Evolutionary conservation across 2,113 vertebrate species (phyloP).

Genomic region (Mola mola): DNA sequence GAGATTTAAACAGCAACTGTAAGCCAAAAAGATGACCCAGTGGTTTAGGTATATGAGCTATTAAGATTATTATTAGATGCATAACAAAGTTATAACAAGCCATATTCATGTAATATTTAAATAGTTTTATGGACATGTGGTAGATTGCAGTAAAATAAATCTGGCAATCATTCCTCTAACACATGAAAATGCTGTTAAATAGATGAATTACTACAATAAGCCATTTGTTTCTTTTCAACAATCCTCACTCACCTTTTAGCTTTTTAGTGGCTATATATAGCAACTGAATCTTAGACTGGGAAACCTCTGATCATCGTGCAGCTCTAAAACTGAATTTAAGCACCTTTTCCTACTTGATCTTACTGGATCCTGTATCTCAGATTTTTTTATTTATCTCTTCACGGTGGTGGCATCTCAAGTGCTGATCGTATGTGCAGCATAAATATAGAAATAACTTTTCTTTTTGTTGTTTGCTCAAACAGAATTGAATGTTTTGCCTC

Average conservation of each 20-base stretch:
- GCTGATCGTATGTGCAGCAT: constrained; percentile 47
- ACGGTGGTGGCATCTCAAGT: constrained; percentile 25
- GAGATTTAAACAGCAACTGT: constrained; percentile 21
- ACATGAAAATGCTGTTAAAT: neutral
- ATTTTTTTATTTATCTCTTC: constrained; percentile 50
- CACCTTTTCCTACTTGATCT: constrained; percentile 68
- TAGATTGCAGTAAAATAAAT: constrained; percentile 6
- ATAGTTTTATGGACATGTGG: neutral
- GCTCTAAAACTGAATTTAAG: constrained; percentile 64
- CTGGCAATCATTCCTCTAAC: too few relatives aligned
- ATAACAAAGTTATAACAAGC: constrained; percentile 17
- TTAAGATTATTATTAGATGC: constrained; percentile 6
- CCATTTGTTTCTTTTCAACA: constrained; percentile 1
- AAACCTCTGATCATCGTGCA: constrained; percentile 68
- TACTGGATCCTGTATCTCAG: constrained; percentile 53
- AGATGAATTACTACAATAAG: neutral
- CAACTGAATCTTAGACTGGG: constrained; percentile 57
- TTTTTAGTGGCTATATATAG: constrained; percentile 21
- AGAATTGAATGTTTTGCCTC: constrained; percentile 63
- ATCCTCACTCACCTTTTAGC: neutral
- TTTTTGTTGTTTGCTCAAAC: constrained; percentile 30
- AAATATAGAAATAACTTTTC: constrained; percentile 11
- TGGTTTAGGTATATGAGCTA: neutral
- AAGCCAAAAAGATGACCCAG: neutral
- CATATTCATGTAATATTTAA: constrained; percentile 29